Conservation (phyloP, 2,888 invertebrate genomes). For the Oligia fasciuncula region DNA sequence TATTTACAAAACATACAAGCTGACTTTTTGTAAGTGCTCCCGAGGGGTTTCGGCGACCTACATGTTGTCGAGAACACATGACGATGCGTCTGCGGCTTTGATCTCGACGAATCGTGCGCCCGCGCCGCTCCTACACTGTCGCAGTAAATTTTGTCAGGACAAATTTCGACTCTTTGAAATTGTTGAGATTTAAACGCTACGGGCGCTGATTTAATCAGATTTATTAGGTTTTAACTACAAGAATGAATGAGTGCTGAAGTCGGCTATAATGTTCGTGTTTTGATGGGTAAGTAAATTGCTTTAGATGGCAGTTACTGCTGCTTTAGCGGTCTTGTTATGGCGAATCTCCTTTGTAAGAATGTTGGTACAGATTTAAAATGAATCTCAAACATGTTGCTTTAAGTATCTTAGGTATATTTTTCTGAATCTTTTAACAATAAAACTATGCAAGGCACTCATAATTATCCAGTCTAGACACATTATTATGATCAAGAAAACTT, state of each 20-base stretch:
- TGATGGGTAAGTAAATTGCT: constrained; percentile 68
- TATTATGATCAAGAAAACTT: neutral
- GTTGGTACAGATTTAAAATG: too few relatives aligned
- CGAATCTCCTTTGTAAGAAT: constrained; percentile 22
- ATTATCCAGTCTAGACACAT: neutral
- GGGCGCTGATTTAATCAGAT: constrained; percentile 82
- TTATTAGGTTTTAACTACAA: constrained; percentile 79
- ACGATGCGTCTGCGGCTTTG: constrained; percentile 75
- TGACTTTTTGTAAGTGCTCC: constrained; percentile 82
- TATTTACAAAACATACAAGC: constrained; percentile 86
- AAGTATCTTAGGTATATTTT: too few relatives aligned
- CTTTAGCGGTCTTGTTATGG: constrained; percentile 22
- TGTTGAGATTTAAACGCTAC: constrained; percentile 75
- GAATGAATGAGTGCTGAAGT: constrained; percentile 70
- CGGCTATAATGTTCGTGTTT: constrained; percentile 71
- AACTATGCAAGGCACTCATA: neutral
- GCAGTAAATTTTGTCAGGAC: constrained; percentile 87
- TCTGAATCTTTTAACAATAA: neutral
- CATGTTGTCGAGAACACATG: constrained; percentile 79
- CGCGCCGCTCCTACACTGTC: constrained; percentile 70
- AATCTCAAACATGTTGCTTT: too few relatives aligned
- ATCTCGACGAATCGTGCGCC: constrained; percentile 75
- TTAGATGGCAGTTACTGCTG: constrained; percentile 51
- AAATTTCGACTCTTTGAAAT: constrained; percentile 88
- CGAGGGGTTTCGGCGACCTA: constrained; percentile 83